Evolutionary conservation across 2,113 vertebrate genomes (phyloP).

Genomic region (Prochilodus magdalenae): DNA sequence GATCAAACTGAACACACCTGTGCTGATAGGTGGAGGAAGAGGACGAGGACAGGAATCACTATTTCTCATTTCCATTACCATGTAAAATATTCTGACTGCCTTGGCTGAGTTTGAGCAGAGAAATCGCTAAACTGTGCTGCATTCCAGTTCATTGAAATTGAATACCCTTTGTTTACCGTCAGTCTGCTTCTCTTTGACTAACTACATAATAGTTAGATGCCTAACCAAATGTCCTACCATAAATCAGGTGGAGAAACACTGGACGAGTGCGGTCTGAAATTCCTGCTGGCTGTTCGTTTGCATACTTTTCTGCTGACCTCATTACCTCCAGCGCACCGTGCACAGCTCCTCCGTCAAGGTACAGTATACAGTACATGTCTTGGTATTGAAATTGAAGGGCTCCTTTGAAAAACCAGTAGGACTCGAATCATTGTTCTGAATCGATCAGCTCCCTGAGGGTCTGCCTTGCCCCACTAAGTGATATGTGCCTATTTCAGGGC

Average conservation of each 20-base stretch:
- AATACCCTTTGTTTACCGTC: not conserved
- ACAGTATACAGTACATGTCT: not conserved
- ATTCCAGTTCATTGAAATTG: not conserved
- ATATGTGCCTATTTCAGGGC: not conserved
- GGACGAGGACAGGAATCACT: too few species aligned
- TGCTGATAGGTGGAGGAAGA: too few species aligned
- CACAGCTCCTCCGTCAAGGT: conserved; percentile 93
- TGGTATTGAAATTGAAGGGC: not conserved
- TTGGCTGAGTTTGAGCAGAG: not conserved
- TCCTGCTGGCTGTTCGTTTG: conserved; percentile 91
- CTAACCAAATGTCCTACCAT: not conserved
- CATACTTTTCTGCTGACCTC: conserved; percentile 95
- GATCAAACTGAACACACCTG: too few species aligned
- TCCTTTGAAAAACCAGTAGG: not conserved
- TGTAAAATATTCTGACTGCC: too few species aligned
- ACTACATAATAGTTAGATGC: not conserved
- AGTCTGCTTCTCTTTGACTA: not conserved
- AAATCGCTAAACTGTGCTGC: not conserved
- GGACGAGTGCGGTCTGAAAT: conserved; percentile 96
- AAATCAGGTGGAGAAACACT: conserved; percentile 92
- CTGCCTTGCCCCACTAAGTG: not conserved
- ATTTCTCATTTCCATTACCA: too few species aligned
- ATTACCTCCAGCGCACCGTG: conserved; percentile 87
- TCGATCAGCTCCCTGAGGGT: not conserved
- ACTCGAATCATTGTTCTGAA: not conserved